Base-by-base conservation (phyloP, 30 jellyfish, hydroid and myxozoan species). In the Aurelia sp. region DNA sequence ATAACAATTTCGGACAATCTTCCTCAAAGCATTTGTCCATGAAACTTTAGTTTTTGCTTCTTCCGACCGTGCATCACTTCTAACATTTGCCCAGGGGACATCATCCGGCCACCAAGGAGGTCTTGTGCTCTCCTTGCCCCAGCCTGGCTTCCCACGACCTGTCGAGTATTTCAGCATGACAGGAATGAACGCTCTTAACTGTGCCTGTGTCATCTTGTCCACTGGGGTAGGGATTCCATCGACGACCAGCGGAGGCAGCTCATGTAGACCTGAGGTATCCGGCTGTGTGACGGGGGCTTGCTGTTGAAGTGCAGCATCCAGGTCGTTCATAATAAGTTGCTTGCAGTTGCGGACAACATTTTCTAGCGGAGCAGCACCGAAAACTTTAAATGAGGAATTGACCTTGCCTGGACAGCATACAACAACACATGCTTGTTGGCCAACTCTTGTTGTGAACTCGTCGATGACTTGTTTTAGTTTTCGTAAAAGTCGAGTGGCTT, bases 61-160 rank as follows among this genome's bases (percentile, higher is more conserved):
- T 19, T 90, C 99, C 6, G 96, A 57, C 21, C 99, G 87, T 0
- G 96, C 99, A 76, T 95, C 99, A 82, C 99, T 95, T 50, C 99
- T 74, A 10, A 95, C 99, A 65, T 95, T 95, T 9, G 99, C 99
- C 99, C 99, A 95, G 1, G 99, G 99, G 22, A 95, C 99, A 58
- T 95, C 99, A 13, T 87, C 97, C 13, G 99, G 99, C 99, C 99
- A 95, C 99, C 99, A 95, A 0, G 99, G 96, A 27, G 99, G 99
- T 31, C 97, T 86, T 23, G 99, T 86, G 53, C 87, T 82, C 60
- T 91, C 97, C 41, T 92, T 96, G 3, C 99, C 99, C 99, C 99
- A 95, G 11, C 98, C 99, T 17, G 99, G 99, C 89, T 95, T 95
- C 13, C 98, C 98, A 21, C 99, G 84, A 13, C 98, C 98, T 6